Base-by-base conservation (phyloP, 2,113 vertebrate species). In the Anolis carolinensis region DNA sequence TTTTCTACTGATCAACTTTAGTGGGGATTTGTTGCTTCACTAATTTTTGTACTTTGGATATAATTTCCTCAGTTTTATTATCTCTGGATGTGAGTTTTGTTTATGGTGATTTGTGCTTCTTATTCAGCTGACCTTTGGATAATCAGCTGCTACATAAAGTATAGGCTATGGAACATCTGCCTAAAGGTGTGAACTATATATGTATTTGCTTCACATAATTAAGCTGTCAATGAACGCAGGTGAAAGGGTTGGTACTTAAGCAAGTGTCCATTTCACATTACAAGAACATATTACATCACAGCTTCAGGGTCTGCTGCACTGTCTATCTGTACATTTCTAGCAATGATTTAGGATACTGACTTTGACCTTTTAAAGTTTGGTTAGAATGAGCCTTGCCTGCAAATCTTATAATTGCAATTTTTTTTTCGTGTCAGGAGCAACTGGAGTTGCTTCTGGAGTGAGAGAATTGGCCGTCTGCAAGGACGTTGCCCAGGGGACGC, bases 231-330 rank as follows among this genome's bases (percentile, higher is more conserved):
- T 74, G 82, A 75, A 75, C 25, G n/a, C 34, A 13, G 68, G 81
- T 59, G 68, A 83, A 39, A 63, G 8, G 25, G 55, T 13, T 27
- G 25, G 71, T 76, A 67, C 39, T 76, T 84, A 84, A 65, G 25
- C 13, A 25, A 75, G 18, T 82, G 48, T 5, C 20, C 65, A 55
- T 76, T 65, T 59, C 59, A 30, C 25, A 23, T 75, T 65, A 44
- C 55, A 84, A 39, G 36, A 65, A n/a, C 27, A 74, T 74, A 83
- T 83, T 76, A 84, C 39, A 76, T 44, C 30, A 84, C 27, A 67
- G 39, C 55, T 84, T 76, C 39, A 32, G 30, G 30, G 44, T 44
- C 52, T 50, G 9, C 20, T 25, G 3, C 7, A 13, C 59, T 14
- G 18, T 23, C 25, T 75, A 65, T 65, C 18, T 23, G 30, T 50